Base-by-base conservation (phyloP, 2,888 invertebrate genomes). In the Ochropleura leucogaster region DNA sequence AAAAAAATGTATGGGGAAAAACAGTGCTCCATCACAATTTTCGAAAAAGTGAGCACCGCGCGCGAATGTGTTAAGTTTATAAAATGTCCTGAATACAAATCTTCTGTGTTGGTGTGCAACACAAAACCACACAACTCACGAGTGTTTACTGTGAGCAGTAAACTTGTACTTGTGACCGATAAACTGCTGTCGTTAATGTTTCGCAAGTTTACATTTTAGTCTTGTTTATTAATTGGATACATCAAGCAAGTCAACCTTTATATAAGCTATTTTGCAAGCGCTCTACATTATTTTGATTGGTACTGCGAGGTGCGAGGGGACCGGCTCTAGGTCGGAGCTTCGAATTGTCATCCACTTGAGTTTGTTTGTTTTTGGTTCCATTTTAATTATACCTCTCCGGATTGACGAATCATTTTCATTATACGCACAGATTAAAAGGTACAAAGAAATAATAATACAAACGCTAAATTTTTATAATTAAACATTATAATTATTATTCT, bases 301-400 rank as follows among this genome's bases (percentile, higher is more conserved):
- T 44, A 60, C 64, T 16, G 16, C 3, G 2, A 5, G 20, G 63
- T 4, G 30, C n/a, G n/a, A n/a, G n/a, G n/a, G n/a, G 6, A 2
- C 10, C 47, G 62, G 16, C 4, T n/a, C 40, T 47, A 72, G 59
- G 20, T 44, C 44, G 57, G 74, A 14, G 65, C 44, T 72, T 65
- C 62, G 47, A 68, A 74, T 74, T 72, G 81, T 82, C 68, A 74
- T 73, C 76, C 65, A 78, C 78, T 83, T 71, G 51, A 85, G 67
- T 67, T 79, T 64, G 74, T 86, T 86, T 85, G 80, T 86, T 80
- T 87, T 87, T 78, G 83, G 77, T 87, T 73, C 68, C 55, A 59
- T 80, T 87, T 85, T 87, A 75, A 83, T 83, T 83, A 81, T 77
- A 74, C 68, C 64, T 74, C 78, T 83, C 71, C 63, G 68, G 69